Base-by-base conservation (phyloP, 2,113 vertebrate genomes). In the Alces alces region DNA sequence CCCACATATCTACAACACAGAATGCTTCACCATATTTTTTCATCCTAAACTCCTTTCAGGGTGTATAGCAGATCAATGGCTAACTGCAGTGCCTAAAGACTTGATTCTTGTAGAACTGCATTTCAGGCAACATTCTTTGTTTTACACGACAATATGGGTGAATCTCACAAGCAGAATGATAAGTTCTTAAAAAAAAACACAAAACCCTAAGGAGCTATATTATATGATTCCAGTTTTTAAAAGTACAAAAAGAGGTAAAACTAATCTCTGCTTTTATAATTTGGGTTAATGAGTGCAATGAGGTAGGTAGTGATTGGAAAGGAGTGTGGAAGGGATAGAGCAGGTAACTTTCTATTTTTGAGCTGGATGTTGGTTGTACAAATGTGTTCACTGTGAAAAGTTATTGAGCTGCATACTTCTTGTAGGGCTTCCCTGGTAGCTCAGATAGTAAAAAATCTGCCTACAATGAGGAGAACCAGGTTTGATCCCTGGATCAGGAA, bases 261-360 rank as follows among this genome's bases (percentile, higher is more conserved):
- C 39, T 36, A 60, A 43, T 76, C 52, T 60, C 27, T 60, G 61
- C 54, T 14, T 14, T 78, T 86, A 47, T 39, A 45, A 33, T 19
- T 52, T 45, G 30, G 33, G 12, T 14, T 88, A 23, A 16, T 85
- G 55, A 70, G 89, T 57, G 15, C 28, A 39, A 3, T 3, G 13
- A 60, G 39, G 25, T 66, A 8, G 30, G 21, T n/a, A 13, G 7
- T 43, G 30, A 33, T 28, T 52, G 78, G 23, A 25, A 86, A 50
- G 36, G 82, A 50, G 13, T 3, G 1, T 3, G 27, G 28, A 5
- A 13, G 11, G 8, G 5, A 4, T 3, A 7, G 13, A 36, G 12
- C 45, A 45, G 12, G 21, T 52, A 33, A 80, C n/a, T 55, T 86
- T 79, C 4, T 64, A 14, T 10, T 54, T 79, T 80, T 57, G 16